Base-by-base conservation (phyloP, 1,140 invertebrate species). In the Gonatopus flavifemur region DNA sequence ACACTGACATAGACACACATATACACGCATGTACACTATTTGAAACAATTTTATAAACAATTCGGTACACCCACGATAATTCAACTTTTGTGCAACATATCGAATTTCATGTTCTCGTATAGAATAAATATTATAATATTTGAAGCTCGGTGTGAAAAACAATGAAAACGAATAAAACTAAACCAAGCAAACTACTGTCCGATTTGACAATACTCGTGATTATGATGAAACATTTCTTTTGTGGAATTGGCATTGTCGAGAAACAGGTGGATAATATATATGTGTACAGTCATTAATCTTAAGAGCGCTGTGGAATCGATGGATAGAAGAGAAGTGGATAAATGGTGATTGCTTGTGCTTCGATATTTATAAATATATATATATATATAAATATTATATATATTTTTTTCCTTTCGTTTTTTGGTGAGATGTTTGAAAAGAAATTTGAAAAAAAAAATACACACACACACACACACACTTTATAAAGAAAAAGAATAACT, bases 221-320 rank as follows among this genome's bases (percentile, higher is more conserved):
- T 39, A 55, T 41, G 54, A 62, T n/a, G 30, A 25, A 33, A 28
- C 6, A 28, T 28, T 7, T 28, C 25, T 7, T 28, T 28, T 7
- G 12, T 28, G 6, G 25, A 28, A 28, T 28, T 28, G 6, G 6
- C 6, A 28, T 7, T 28, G 25, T 28, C 6, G 25, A 7, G 25
- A 28, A 35, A 8, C 19, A 41, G 18, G 15, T 25, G 39, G 46
- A 55, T 47, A 28, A 42, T 35, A 45, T 56, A 52, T 49, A 49
- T 74, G n/a, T n/a, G n/a, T n/a, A n/a, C n/a, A 75, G 71, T 74
- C 70, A 75, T 53, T 74, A 75, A 68, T 72, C 32, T 70, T 74
- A 75, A 74, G 70, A 49, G 36, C 58, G 45, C 44, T 8, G 37
- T 48, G 18, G 25, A 16, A 37, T 18, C 24, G 40, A 52, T 32